Evolutionary conservation across 2,888 invertebrate genomes (phyloP), one percentile per base, ranked within the genome.

Genomic region (Conomelus anceps): DNA sequence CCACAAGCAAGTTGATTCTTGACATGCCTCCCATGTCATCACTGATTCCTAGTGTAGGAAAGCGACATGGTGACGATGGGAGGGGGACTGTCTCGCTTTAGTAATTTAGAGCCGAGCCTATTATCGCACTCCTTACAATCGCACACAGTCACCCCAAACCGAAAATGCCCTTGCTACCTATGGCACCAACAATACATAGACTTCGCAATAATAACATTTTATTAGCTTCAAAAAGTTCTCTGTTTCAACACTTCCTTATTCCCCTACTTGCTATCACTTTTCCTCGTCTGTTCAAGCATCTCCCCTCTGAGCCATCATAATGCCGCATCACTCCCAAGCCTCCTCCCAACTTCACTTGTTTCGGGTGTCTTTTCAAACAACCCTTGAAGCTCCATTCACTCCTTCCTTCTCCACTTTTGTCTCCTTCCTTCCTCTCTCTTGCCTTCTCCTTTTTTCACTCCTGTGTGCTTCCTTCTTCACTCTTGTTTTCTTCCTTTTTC

Each of bases 151-250:
- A 41, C 41, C 41, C 41, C 17, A 41, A 9, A 41, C 41, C 41
- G 7, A 41, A 41, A 41, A 41, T 41, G 41, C 41, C 23, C 86
- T 17, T 26, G 17, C 86, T 22, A 86, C 23, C 86, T 86, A 86
- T 86, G 24, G 26, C 26, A 86, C 86, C 86, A 26, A 86, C 86
- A 86, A 86, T 23, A 86, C 86, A 86, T 86, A 86, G 23, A n/a
- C 86, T 86, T 86, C 23, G 26, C 86, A 24, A 86, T 86, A 86
- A 86, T 86, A 86, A 86, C 86, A 86, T 86, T 86, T 86, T 86
- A 86, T 86, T 86, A 86, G 86, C 86, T 86, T 22, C 86, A 86
- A 86, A 86, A 86, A 86, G 86, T 86, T 86, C 26, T 86, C 24
- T 86, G 86, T 86, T 86, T 86, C 26, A 86, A 86, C 86, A 86